Conservation (phyloP, 2,888 invertebrate genomes). For the Melipona bicolor region DNA sequence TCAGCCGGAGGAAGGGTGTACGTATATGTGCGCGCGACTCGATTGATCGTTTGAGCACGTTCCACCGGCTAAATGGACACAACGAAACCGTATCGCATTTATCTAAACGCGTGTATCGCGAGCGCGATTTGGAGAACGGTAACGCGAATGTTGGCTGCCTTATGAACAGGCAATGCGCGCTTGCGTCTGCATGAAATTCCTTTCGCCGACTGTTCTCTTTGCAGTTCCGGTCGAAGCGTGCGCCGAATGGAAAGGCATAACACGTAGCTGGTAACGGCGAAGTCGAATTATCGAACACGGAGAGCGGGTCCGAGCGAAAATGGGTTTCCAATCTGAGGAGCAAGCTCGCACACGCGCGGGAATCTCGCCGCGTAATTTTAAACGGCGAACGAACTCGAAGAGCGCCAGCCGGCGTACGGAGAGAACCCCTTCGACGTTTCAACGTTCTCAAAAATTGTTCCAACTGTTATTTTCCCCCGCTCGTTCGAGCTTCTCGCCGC, state of each 20-base stretch:
- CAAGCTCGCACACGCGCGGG: slow-evolving; percentile 36
- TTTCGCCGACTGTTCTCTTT: slow-evolving; percentile 23
- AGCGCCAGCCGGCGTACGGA: slow-evolving; percentile 21
- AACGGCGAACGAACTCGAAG: slow-evolving; percentile 69
- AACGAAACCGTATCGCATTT: background rate
- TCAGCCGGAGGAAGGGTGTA: no score
- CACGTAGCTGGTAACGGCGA: slow-evolving; percentile 49
- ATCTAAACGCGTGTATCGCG: background rate
- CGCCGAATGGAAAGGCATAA: slow-evolving; percentile 53
- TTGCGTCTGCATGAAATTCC: slow-evolving; percentile 27
- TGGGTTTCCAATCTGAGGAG: slow-evolving; percentile 68
- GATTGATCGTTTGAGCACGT: background rate
- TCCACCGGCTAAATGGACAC: background rate
- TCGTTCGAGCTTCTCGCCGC: background rate
- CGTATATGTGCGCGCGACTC: background rate
- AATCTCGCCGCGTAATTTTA: slow-evolving; percentile 67
- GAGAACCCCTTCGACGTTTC: slow-evolving; percentile 41
- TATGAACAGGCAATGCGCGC: slow-evolving; percentile 10
- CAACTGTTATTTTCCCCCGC: background rate
- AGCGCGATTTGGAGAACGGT: background rate
- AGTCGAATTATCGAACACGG: slow-evolving; percentile 68
- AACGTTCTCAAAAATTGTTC: slow-evolving; percentile 43
- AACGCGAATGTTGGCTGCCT: background rate
- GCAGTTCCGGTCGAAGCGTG: slow-evolving; percentile 33
- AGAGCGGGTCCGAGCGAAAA: slow-evolving; percentile 32